phyloP scores from a whole-genome alignment of 2,797 vertebrate species.

The Synaphobranchus kaupii region DNA sequence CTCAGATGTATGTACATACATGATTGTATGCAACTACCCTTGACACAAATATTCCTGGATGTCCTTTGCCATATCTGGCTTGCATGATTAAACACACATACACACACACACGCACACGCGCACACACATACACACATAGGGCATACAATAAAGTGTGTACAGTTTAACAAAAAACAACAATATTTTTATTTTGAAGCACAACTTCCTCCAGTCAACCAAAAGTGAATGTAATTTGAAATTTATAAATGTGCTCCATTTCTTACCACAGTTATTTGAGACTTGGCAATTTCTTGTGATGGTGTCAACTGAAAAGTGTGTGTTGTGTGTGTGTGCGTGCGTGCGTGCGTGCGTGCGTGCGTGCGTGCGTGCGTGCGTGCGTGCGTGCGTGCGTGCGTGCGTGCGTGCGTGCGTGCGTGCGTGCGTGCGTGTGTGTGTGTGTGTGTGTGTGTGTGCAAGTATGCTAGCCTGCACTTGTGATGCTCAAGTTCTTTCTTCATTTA shows the following conservation, averaged over 20 bases:
- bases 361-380: background rate
- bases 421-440: background rate
- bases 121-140: no score
- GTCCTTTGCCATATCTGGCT: background rate
- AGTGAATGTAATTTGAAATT: background rate
- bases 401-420: background rate
- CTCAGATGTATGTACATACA: background rate
- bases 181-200: background rate
- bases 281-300: background rate
- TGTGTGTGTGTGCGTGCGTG: no score
- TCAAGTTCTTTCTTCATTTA: background rate
- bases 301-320: background rate
- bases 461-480: background rate
- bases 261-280: background rate
- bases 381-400: background rate
- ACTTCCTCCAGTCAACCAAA: background rate
- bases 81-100: no score
- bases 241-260: background rate
- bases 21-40: background rate
- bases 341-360: no score
- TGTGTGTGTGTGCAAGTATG: background rate
- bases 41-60: background rate
- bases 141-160: no score
- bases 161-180: background rate
- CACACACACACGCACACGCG: no score